Evolutionary conservation across 2,888 invertebrate species (phyloP), one percentile per base, ranked within the genome.

Genomic region (Vanessa cardui): DNA sequence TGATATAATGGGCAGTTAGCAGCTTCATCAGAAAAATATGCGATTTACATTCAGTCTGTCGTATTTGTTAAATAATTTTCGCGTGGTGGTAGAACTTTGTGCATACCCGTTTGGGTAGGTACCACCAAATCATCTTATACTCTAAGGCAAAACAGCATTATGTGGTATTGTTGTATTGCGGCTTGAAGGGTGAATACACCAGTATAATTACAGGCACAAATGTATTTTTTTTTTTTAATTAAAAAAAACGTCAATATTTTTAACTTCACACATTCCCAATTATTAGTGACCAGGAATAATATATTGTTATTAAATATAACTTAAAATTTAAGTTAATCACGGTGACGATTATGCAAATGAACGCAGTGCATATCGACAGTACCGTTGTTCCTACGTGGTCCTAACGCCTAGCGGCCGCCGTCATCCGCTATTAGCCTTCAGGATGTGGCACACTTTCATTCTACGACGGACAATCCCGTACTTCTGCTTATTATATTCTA

Each of bases 351-450:
- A 90, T 90, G 89, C 83, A 89, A 90, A 90, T 88, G 80, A 81
- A 82, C 80, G 76, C 64, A 74, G 80, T 84, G 81, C 83, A 85
- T 83, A 75, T 69, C 73, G 69, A 68, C 69, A 73, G 81, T 88
- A 88, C 90, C 90, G 91, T 90, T 90, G 84, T 71, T 72, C 76
- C 83, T 85, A 90, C 89, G 89, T 89, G 90, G 88, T 88, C 83
- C 87, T 86, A 82, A 78, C 82, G 78, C 80, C 82, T 85, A 86
- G 83, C 85, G 85, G 71, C 73, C 78, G 76, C 80, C 79, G 80
- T 88, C 86, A 86, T 83, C 83, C 78, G 80, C 75, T 80, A 86
- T 88, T 86, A 86, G 74, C 72, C 80, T 86, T 84, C 86, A 87
- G 88, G 87, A 89, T 86, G 79, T 87, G 85, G 77, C 89, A 88